Evolutionary conservation across 2,113 vertebrate genomes (phyloP), one percentile per base, ranked within the genome.

Genomic region (Labeo rohita): DNA sequence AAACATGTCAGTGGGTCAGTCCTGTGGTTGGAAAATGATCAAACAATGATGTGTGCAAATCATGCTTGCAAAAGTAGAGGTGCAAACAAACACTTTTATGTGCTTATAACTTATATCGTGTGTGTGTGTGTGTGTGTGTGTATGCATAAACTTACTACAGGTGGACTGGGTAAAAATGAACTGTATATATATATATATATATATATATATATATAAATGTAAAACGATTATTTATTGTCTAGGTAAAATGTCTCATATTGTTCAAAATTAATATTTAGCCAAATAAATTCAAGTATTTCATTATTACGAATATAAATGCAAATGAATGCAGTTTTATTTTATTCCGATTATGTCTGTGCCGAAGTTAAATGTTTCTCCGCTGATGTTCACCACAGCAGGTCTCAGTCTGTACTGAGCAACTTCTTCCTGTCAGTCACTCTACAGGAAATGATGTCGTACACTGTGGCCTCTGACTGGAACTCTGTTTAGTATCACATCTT

Each of bases 11-110:
- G n/a, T 28, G 5, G 74, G 47, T 76, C 47, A 76, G 74, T 76
- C 47, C 23, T 76, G 74, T 34, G 47, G 47, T 76, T 76, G 74
- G 74, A 76, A 76, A 76, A 52, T 76, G 21, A 23, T 52, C 21
- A 76, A 52, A 76, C 74, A 3, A 0, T 65, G 23, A 34, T 65
- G 23, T 34, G 2, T 66, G 65, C 65, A 66, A 36, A 66, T 65
- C 70, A 47, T 73, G 39, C 39, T 3, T 52, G 74, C 47, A 76
- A 76, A 52, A 8, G 56, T n/a, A 49, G 21, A 75, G 74, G 74
- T 28, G 3, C n/a, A 76, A 50, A 23, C 47, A 21, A 28, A 52
- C 36, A 15, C 3, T n/a, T 10, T 13, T n/a, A 5, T 68, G 68
- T 16, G 8, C 2, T 47, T 23, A 23, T n/a, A 21, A 12, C 16